Evolutionary conservation across 1,140 invertebrate species (phyloP).

Genomic region (Pinna nobilis): DNA sequence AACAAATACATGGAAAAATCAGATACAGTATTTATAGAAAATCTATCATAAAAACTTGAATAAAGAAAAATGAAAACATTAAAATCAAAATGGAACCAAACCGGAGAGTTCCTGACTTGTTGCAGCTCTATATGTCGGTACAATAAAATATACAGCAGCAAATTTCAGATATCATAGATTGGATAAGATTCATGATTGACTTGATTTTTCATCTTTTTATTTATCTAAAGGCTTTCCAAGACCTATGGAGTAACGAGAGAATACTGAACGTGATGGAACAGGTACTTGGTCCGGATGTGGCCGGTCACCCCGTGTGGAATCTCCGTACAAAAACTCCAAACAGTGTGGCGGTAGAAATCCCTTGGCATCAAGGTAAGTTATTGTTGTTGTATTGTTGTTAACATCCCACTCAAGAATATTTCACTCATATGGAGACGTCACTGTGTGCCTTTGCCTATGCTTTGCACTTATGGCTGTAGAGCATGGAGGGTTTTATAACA

Average conservation of each 20-base stretch:
- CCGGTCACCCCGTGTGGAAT: conserved; percentile 68
- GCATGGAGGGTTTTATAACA: no score
- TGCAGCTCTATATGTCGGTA: no score
- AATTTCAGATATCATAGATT: no score
- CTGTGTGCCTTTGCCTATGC: no score
- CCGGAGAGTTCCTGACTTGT: no score
- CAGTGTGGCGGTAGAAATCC: conserved; percentile 57
- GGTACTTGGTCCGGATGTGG: conserved; percentile 63
- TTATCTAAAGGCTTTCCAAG: conserved; percentile 46
- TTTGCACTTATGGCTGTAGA: no score
- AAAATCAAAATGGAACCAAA: no score
- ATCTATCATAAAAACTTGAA: neutral
- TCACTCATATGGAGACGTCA: no score
- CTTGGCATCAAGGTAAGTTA: conserved; percentile 67
- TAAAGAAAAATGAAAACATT: neutral
- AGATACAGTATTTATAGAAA: no score
- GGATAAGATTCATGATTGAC: no score
- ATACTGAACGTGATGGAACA: conserved; percentile 66
- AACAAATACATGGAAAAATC: no score
- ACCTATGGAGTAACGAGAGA: conserved; percentile 59
- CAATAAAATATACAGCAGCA: neutral
- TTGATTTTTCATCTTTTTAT: neutral
- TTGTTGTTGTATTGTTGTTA: neutral
- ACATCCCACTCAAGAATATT: neutral
- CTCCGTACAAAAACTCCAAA: conserved; percentile 65